Evolutionary conservation across 1,140 invertebrate species (phyloP).

Genomic region (Bombus breviceps): DNA sequence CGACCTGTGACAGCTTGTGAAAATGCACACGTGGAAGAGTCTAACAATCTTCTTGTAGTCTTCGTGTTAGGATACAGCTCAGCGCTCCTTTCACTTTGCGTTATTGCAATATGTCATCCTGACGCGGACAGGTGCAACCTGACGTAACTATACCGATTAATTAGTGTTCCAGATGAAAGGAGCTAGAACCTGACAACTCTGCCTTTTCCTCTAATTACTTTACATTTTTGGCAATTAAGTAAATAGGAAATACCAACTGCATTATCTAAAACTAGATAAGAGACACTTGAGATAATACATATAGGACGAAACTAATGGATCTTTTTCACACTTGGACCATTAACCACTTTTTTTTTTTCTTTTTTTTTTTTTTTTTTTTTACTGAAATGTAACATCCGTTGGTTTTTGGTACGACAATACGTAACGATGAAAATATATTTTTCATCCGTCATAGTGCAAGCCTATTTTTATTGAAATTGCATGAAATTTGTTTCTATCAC

Average conservation of each 20-base stretch:
- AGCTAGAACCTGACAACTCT: neutral
- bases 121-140: conserved; percentile 28
- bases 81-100: conserved; percentile 26
- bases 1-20: neutral
- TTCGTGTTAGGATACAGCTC: conserved; percentile 5
- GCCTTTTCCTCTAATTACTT: conserved; percentile 12
- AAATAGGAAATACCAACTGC: neutral
- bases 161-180: conserved; percentile 4
- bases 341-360: neutral
- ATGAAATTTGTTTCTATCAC: neutral
- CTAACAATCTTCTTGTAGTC: conserved; percentile 12
- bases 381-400: neutral
- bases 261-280: conserved; percentile 25
- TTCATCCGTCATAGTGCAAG: neutral
- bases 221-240: conserved; percentile 5
- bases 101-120: conserved; percentile 35
- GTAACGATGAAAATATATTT: neutral
- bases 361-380: neutral
- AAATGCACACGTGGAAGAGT: neutral
- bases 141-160: conserved; percentile 41
- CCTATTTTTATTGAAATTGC: neutral
- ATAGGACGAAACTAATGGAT: neutral
- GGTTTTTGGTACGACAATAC: neutral
- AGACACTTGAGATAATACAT: neutral
- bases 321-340: neutral